These are phyloP conservation scores for Lutjanus campechanus DNA, from an alignment of 2,797 vertebrate genomes.

Conservation along the genomic window DNA sequence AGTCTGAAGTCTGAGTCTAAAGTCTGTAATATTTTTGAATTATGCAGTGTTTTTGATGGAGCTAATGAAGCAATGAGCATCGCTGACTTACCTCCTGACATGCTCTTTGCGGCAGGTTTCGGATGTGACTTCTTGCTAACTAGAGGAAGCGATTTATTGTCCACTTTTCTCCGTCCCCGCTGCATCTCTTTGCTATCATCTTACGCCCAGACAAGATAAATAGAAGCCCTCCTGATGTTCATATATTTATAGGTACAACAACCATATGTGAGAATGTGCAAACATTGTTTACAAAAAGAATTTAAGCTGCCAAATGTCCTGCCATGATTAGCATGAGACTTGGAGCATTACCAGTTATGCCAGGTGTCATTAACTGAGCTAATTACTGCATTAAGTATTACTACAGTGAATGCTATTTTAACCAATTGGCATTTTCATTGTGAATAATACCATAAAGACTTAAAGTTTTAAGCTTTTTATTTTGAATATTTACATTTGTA, in stretches of 20 bases:
- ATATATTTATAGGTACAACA: constrained; percentile 45
- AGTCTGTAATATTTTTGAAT: background rate
- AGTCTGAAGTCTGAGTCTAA: background rate
- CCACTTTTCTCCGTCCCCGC: constrained; percentile 13
- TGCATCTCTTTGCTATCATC: constrained; percentile 35
- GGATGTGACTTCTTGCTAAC: constrained; percentile 22
- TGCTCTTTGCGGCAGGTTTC: constrained; percentile 5
- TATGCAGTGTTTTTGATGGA: background rate
- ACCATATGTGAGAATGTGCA: constrained; percentile 25
- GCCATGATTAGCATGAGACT: background rate
- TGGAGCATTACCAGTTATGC: background rate
- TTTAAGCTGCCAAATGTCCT: background rate
- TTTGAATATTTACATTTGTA: background rate
- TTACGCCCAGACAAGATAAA: constrained; percentile 46
- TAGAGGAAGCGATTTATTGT: constrained; percentile 45
- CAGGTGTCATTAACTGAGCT: constrained; percentile 5
- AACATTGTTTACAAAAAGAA: constrained; percentile 25
- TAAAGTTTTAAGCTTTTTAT: background rate
- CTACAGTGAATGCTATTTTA: background rate
- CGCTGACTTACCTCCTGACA: constrained; percentile 5
- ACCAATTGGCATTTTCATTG: background rate
- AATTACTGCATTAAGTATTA: constrained; percentile 16
- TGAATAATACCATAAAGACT: constrained; percentile 1
- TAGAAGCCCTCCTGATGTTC: constrained; percentile 34
- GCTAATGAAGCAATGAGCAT: background rate